phyloP scores from a whole-genome alignment of 1,140 invertebrate genomes.

The Zaprionus kolodkinae region DNA sequence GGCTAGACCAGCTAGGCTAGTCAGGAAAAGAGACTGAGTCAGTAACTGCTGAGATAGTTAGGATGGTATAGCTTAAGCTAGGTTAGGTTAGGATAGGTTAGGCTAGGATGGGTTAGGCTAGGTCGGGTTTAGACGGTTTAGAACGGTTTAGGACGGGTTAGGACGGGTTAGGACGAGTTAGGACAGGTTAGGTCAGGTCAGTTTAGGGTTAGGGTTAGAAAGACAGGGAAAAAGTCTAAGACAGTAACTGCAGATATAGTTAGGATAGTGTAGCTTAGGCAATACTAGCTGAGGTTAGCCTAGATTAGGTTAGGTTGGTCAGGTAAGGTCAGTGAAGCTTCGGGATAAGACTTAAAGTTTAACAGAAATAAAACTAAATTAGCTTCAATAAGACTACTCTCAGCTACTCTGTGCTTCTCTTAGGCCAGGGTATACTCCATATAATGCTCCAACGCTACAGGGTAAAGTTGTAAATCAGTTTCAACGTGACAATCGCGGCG shows the following conservation, averaged over 20 bases:
- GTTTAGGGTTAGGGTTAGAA: background rate
- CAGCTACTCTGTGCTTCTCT: background rate
- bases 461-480: conserved; percentile 1
- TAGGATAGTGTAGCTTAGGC: background rate
- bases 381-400: no score
- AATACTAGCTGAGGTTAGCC: background rate
- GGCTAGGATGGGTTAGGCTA: background rate
- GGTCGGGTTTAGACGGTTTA: background rate
- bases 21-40: no score
- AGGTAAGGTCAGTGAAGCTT: background rate
- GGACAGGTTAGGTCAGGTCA: background rate
- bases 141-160: background rate
- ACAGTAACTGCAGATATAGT: background rate
- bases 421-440: background rate
- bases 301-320: background rate
- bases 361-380: no score
- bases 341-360: no score
- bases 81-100: background rate
- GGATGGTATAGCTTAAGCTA: background rate
- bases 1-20: background rate
- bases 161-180: background rate
- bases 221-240: no score
- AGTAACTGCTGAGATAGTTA: no score
- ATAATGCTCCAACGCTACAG: background rate
- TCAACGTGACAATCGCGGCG: background rate